Base-by-base conservation (phyloP, 1,140 invertebrate genomes). In the Lethocerus indicus region DNA sequence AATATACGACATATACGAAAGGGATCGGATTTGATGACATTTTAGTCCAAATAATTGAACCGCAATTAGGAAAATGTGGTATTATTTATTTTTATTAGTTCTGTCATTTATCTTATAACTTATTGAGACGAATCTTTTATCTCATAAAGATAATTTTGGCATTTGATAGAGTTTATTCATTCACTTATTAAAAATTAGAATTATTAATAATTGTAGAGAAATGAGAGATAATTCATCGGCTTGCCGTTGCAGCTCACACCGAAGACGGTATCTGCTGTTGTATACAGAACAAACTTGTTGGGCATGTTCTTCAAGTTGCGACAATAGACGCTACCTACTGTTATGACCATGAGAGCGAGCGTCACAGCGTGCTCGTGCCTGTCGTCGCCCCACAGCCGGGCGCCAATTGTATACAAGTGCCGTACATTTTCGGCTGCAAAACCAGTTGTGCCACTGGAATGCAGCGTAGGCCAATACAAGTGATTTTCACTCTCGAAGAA, bases 381-480 rank as follows among this genome's bases (percentile, higher is more conserved):
- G 64, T 81, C 25, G 69, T 68, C 36, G 55, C 54, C 18, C 79
- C 78, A 0, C 72, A 78, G 56, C 55, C 66, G 25, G 81, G 80
- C 0, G 68, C 69, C 2, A 66, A 73, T 7, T 74, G 71, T 55
- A 70, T 77, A 0, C 72, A 70, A 7, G 72, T 83, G 55, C 71
- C 79, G 0, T 87, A 77, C 60, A 67, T 75, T 55, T 89, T 89
- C 60, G 74, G 77, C 52, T 90, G 87, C 61, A 81, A 85, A 58
- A 85, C 81, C 46, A 82, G 78, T n/a, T 89, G 86, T 59, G 65
- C 73, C 1, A 73, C 75, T 3, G 85, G 86, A 1, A 86, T 87
- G 63, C 86, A 86, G 59, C 61, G 84, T 2, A 68, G 83, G 23
- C 70, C 76, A 0, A 76, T 86, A 0, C 75, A 81, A 54, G 63